Conservation (phyloP, 2,888 invertebrate species). For the Hypomecis punctinalis region DNA sequence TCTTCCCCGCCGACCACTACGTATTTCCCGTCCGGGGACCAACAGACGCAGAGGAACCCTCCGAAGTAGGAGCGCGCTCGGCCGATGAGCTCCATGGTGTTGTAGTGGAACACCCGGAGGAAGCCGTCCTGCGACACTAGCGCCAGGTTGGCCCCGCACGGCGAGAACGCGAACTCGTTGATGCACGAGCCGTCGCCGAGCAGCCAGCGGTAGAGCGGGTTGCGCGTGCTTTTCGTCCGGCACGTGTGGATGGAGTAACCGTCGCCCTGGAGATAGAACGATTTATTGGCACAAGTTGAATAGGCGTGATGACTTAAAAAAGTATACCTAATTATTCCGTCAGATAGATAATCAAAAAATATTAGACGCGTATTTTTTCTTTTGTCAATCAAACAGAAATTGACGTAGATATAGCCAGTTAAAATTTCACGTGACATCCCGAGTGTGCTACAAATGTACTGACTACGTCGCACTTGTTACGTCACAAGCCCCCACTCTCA, state of each 20-base stretch:
- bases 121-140: slow-evolving; percentile 98
- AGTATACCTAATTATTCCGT: no score
- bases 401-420: no score
- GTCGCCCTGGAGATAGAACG: slow-evolving; percentile 88
- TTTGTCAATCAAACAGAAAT: no score
- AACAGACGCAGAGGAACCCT: slow-evolving; percentile 98
- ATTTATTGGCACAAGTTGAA: neutral
- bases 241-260: slow-evolving; percentile 97
- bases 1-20: slow-evolving; percentile 99
- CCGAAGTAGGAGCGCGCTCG: slow-evolving; percentile 98
- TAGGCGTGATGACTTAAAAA: no score
- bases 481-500: no score
- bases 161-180: slow-evolving; percentile 99
- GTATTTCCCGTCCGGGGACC: slow-evolving; percentile 98
- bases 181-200: slow-evolving; percentile 94
- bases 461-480: no score
- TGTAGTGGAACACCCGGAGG: slow-evolving; percentile 97
- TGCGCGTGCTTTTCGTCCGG: slow-evolving; percentile 97
- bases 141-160: slow-evolving; percentile 96
- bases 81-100: slow-evolving; percentile 98
- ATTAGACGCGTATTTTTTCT: no score
- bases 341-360: no score
- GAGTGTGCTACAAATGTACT: no score
- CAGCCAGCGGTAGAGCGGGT: slow-evolving; percentile 94
- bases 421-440: no score